Conservation (phyloP, 30 jellyfish, hydroid and myxozoan genomes). For the Pseudorhiza aurosa region DNA sequence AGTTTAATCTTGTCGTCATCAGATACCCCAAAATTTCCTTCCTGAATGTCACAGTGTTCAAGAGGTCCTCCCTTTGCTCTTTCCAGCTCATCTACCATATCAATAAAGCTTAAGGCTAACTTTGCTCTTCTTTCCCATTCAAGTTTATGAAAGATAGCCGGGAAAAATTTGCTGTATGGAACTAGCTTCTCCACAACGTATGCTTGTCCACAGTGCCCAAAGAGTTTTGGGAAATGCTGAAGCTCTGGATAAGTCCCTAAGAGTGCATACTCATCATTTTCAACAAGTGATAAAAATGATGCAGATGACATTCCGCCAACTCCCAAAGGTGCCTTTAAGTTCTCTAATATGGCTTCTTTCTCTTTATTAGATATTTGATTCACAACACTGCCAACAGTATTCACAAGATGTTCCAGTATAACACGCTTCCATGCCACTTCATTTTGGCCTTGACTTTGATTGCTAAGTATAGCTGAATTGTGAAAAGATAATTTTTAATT, state of each 20-base stretch:
- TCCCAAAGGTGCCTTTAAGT: constrained; percentile 14
- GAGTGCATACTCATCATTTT: constrained; percentile 82
- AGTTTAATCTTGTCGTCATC: constrained; percentile 70
- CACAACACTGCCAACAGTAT: not conserved
- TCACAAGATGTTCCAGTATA: not conserved
- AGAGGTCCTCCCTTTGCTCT: constrained; percentile 74
- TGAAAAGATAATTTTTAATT: too few relatives aligned
- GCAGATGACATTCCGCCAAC: constrained; percentile 2
- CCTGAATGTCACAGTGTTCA: constrained; percentile 95
- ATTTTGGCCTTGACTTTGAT: too few relatives aligned
- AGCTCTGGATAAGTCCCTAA: constrained; percentile 70
- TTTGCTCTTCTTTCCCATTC: constrained; percentile 73
- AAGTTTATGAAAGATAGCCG: constrained; percentile 40
- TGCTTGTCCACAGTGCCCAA: constrained; percentile 90
- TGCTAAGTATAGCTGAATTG: too few relatives aligned
- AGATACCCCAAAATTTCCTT: constrained; percentile 91
- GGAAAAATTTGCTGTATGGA: constrained; percentile 64
- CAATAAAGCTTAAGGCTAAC: constrained; percentile 79
- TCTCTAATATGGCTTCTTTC: not conserved
- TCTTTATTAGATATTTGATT: not conserved
- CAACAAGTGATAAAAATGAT: constrained; percentile 56
- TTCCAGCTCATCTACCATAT: constrained; percentile 72
- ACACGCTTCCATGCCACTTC: constrained; percentile 11
- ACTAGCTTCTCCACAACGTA: constrained; percentile 80
- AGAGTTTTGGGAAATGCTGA: constrained; percentile 75